These are phyloP conservation scores for Heliocidaris erythrogramma DNA, from an alignment of 35 echinoderm and acorn worm genomes.

Conservation along the genomic window DNA sequence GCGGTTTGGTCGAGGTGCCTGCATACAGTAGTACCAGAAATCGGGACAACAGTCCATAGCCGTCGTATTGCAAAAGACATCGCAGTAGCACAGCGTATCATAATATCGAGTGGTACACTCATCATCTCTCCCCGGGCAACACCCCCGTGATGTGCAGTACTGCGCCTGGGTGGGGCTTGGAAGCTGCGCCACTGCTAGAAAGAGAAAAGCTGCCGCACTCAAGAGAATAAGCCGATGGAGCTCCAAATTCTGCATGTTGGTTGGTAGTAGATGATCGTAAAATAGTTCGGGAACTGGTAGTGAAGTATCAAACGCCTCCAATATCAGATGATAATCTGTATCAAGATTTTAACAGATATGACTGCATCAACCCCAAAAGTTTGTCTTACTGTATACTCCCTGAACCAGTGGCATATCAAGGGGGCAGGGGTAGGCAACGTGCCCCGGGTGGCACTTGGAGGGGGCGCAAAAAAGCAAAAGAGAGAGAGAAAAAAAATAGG, in stretches of 20 bases:
- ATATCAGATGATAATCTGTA: background rate
- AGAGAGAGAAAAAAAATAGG: too few relatives aligned
- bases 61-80: constrained; percentile 64
- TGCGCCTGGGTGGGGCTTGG: constrained; percentile 9
- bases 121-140: constrained; percentile 72
- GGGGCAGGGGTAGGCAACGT: too few relatives aligned
- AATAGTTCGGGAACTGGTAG: background rate
- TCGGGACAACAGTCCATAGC: constrained; percentile 76
- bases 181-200: background rate
- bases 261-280: background rate
- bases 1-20: background rate
- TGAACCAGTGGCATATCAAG: too few relatives aligned
- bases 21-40: constrained; percentile 53
- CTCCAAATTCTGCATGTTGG: background rate
- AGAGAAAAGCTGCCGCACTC: background rate
- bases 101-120: constrained; percentile 44
- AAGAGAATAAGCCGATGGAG: background rate
- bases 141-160: constrained; percentile 69
- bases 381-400: too few relatives aligned
- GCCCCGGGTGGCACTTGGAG: too few relatives aligned
- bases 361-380: too few relatives aligned
- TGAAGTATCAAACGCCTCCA: background rate
- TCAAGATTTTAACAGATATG: background rate
- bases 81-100: constrained; percentile 86
- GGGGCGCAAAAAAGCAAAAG: too few relatives aligned